Conservation (phyloP, 2,797 vertebrate species). For the Enteromius treurensis region DNA sequence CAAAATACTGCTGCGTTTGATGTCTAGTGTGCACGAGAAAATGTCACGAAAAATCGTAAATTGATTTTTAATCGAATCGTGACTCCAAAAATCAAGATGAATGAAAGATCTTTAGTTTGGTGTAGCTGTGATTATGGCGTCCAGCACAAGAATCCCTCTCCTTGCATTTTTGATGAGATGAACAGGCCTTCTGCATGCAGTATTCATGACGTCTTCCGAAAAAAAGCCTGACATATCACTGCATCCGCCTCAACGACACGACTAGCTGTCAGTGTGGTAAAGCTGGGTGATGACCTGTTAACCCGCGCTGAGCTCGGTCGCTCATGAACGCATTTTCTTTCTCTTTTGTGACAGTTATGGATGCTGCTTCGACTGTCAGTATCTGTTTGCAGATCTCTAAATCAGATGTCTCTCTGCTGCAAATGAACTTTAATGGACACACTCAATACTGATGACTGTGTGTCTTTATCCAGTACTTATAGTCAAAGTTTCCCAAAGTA, state of each 20-base stretch:
- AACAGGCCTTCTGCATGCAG: slow-evolving; percentile 68
- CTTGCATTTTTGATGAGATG: slow-evolving; percentile 75
- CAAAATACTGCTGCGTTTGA: background rate
- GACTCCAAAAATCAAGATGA: background rate
- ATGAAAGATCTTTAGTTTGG: slow-evolving; percentile 44
- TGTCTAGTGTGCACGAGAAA: background rate
- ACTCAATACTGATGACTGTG: slow-evolving; percentile 79
- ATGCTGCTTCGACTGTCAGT: slow-evolving; percentile 75
- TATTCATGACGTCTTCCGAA: slow-evolving; percentile 77
- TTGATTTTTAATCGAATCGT: background rate
- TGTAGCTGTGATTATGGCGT: slow-evolving; percentile 64
- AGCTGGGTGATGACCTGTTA: slow-evolving; percentile 43
- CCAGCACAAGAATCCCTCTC: slow-evolving; percentile 57
- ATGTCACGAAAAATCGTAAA: background rate
- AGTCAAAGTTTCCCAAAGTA: background rate
- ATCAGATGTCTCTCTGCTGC: slow-evolving; percentile 69
- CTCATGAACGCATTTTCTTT: background rate
- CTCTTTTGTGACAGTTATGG: background rate
- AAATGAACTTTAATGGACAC: slow-evolving; percentile 82
- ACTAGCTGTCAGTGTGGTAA: slow-evolving; percentile 61
- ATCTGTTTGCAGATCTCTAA: slow-evolving; percentile 79
- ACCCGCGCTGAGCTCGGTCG: background rate
- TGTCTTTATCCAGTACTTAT: slow-evolving; percentile 54
- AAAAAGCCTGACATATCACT: slow-evolving; percentile 70
- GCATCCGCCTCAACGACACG: slow-evolving; percentile 50